Conservation (phyloP, 2,113 vertebrate genomes). For the Saccopteryx bilineata region DNA sequence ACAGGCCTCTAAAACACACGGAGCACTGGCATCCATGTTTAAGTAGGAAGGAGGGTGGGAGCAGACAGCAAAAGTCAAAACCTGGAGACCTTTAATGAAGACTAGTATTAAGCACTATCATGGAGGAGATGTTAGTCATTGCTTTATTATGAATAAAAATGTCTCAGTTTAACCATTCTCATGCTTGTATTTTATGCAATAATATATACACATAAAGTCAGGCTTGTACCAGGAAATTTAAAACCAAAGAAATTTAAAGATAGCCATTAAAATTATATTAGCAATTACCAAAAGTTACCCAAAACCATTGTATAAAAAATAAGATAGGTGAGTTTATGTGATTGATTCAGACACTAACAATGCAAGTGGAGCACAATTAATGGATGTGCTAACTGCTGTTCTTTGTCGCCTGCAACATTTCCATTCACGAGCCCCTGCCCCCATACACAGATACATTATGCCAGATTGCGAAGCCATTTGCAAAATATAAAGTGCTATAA, state of each 20-base stretch:
- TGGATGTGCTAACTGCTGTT: neutral
- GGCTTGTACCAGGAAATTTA: neutral
- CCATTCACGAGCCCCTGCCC: neutral
- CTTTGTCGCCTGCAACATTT: neutral
- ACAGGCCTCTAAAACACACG: neutral
- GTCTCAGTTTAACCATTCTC: neutral
- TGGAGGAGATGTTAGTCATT: neutral
- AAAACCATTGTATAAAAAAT: neutral
- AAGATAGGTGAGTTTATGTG: neutral
- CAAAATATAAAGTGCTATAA: slow-evolving; percentile 73
- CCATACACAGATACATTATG: neutral
- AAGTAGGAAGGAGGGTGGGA: neutral
- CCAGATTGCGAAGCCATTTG: neutral
- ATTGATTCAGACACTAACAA: slow-evolving; percentile 45
- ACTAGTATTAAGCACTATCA: neutral
- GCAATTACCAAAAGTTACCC: slow-evolving; percentile 56
- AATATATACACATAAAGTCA: slow-evolving; percentile 1
- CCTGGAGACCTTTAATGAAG: neutral
- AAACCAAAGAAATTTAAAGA: slow-evolving; percentile 42
- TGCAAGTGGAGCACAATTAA: neutral
- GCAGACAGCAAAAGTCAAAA: neutral
- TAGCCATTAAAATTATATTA: slow-evolving; percentile 13
- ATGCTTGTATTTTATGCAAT: neutral
- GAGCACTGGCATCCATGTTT: neutral
- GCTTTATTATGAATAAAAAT: neutral